phyloP scores from a whole-genome alignment of 2,797 vertebrate species.

The Sebastes minor region DNA sequence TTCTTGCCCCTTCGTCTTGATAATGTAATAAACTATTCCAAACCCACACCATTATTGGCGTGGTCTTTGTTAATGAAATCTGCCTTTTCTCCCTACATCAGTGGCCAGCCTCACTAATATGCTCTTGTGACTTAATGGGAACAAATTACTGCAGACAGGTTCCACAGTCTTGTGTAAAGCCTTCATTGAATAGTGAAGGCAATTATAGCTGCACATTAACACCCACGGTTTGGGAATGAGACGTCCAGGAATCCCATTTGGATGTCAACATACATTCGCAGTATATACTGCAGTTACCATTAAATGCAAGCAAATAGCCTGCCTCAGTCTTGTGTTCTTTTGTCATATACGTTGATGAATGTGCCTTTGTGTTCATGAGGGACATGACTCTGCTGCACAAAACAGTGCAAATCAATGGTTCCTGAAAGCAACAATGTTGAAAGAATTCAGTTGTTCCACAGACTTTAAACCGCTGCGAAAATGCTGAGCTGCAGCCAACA shows the following conservation, averaged over 20 bases:
- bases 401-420: slow-evolving; percentile 45
- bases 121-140: not conserved
- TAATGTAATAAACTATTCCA: too few relatives aligned
- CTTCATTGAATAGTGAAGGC: not conserved
- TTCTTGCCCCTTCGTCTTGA: too few relatives aligned
- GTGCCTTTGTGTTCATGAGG: slow-evolving; percentile 1
- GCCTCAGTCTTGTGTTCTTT: slow-evolving; percentile 12
- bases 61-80: too few relatives aligned
- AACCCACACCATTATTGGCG: too few relatives aligned
- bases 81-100: not conserved
- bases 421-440: slow-evolving; percentile 21
- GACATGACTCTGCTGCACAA: slow-evolving; percentile 33
- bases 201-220: not conserved
- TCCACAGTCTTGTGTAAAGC: not conserved
- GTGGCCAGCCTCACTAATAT: not conserved
- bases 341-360: slow-evolving; percentile 43
- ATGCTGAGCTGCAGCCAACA: slow-evolving; percentile 2
- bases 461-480: slow-evolving; percentile 26
- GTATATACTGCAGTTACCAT: not conserved
- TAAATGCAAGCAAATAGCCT: slow-evolving; percentile 25
- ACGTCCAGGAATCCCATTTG: not conserved
- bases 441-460: slow-evolving; percentile 18
- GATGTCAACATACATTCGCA: not conserved
- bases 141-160: not conserved
- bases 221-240: not conserved